Evolutionary conservation across 2,888 invertebrate genomes (phyloP).

Genomic region (Ochropleura plecta): DNA sequence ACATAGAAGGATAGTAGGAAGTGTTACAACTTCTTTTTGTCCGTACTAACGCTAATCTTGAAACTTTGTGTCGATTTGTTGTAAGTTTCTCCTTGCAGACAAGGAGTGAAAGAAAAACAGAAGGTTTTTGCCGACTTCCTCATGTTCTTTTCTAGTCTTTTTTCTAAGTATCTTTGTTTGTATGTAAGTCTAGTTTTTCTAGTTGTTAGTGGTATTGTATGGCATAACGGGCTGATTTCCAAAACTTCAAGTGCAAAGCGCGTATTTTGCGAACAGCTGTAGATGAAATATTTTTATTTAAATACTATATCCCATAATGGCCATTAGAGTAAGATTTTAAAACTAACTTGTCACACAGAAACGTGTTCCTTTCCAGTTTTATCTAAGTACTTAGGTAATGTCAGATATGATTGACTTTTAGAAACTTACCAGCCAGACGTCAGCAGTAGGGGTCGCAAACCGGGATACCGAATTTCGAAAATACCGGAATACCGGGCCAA

Average conservation of each 20-base stretch:
- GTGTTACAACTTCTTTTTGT: constrained; percentile 40
- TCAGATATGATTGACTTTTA: neutral
- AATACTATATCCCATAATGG: neutral
- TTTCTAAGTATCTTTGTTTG: constrained; percentile 22
- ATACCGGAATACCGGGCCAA: too few species aligned
- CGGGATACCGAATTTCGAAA: too few species aligned
- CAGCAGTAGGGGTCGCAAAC: neutral
- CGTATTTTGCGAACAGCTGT: too few species aligned
- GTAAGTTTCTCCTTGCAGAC: constrained; percentile 38
- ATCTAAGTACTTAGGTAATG: neutral
- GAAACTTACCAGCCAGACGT: constrained; percentile 13
- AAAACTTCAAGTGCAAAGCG: too few species aligned
- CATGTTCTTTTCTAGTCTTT: constrained; percentile 15
- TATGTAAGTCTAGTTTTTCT: constrained; percentile 6
- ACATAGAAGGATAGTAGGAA: constrained; percentile 24
- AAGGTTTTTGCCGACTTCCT: constrained; percentile 9
- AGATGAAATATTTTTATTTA: neutral
- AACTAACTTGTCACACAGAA: neutral
- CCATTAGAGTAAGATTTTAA: neutral
- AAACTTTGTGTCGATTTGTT: constrained; percentile 52
- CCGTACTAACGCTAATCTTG: constrained; percentile 54
- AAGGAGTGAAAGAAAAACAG: constrained; percentile 40
- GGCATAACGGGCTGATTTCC: too few species aligned
- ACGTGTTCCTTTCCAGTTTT: neutral
- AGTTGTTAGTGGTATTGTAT: neutral